Percentiles rank a stretch among this genome's conserved stretches.
These are phyloP conservation scores for Cygnus buccinator DNA, from an alignment of 2,113 vertebrate species.

Conservation along the genomic window DNA sequence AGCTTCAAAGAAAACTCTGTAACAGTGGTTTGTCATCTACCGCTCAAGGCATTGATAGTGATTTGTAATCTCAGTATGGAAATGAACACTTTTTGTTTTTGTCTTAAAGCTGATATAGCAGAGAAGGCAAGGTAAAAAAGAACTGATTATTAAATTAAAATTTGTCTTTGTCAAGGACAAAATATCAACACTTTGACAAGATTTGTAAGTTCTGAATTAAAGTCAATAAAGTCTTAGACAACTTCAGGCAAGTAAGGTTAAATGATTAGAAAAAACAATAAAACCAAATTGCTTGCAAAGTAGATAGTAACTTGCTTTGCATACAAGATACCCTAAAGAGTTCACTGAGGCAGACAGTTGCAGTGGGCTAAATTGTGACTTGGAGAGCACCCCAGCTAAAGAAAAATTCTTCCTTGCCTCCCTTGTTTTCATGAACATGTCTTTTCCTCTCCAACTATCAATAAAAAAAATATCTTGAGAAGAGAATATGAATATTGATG, in stretches of 20 bases:
- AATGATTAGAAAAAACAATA: slow-evolving; percentile 36
- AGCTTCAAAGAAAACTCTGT: slow-evolving; percentile 16
- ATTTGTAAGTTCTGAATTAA: slow-evolving; percentile 72
- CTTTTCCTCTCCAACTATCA: background rate
- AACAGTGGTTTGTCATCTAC: slow-evolving; percentile 1
- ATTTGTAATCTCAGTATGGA: slow-evolving; percentile 54
- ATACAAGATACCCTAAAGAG: background rate
- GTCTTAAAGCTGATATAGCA: slow-evolving; percentile 42
- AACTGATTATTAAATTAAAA: slow-evolving; percentile 76
- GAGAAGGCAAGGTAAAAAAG: slow-evolving; percentile 68
- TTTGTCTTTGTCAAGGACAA: slow-evolving; percentile 70
- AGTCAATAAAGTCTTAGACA: slow-evolving; percentile 74
- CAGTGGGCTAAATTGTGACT: background rate
- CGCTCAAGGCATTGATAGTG: slow-evolving; percentile 25
- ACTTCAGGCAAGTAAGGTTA: slow-evolving; percentile 71
- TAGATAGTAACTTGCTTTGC: background rate
- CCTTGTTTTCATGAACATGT: background rate
- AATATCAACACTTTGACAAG: slow-evolving; percentile 58
- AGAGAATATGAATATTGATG: background rate
- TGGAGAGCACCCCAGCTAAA: background rate
- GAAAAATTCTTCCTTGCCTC: background rate
- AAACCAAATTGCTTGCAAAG: background rate
- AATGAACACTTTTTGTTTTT: background rate
- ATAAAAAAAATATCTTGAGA: background rate
- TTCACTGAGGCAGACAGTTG: background rate